Percentiles rank a stretch among this genome's conserved stretches.
Evolutionary conservation across 2,113 vertebrate species (phyloP).

Genomic region (Notarius quadriscutis): DNA sequence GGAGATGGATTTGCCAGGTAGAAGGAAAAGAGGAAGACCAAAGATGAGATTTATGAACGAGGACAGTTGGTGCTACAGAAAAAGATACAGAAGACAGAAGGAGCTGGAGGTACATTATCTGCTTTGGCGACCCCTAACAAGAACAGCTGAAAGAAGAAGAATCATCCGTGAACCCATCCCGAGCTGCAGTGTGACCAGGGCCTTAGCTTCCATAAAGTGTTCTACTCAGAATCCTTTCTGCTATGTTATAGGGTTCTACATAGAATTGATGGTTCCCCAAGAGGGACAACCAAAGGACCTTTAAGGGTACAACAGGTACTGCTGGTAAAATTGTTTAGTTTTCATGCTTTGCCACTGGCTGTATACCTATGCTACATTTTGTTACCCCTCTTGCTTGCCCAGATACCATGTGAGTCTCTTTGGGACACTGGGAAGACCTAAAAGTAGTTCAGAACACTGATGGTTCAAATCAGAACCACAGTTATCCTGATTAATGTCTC

Average conservation of each 20-base stretch:
- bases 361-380: no score
- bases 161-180: no score
- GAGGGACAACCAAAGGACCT: not conserved
- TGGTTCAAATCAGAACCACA: not conserved
- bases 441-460: not conserved
- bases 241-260: not conserved
- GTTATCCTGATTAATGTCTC: not conserved
- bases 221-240: not conserved
- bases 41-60: no score
- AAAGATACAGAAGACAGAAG: no score
- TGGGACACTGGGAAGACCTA: not conserved
- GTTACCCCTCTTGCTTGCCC: not conserved
- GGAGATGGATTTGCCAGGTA: no score
- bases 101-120: no score
- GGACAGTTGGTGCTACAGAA: no score
- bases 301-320: no score
- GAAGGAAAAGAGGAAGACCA: no score
- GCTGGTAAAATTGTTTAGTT: not conserved
- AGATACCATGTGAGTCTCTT: not conserved
- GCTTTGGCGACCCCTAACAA: no score
- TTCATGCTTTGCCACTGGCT: not conserved
- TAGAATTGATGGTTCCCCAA: not conserved
- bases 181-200: no score
- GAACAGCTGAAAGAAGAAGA: no score
- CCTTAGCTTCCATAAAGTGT: not conserved